Percentiles rank a stretch among this genome's conserved stretches.
Conservation (phyloP, 2,888 invertebrate genomes). For the Habrosyne pyritoides region DNA sequence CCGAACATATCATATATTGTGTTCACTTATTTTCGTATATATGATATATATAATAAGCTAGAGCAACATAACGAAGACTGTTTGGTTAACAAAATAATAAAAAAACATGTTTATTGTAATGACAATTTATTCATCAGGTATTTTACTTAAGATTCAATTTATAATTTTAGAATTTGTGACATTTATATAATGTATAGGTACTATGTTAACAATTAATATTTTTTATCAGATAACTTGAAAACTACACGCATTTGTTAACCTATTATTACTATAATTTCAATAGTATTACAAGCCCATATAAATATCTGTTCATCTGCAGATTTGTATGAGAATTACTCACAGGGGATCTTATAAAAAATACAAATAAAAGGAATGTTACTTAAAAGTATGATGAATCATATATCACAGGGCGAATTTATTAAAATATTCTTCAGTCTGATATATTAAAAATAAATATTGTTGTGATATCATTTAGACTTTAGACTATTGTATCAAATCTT, state of each 20-base stretch:
- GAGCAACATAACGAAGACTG: background rate
- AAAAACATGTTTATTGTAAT: conserved; percentile 32
- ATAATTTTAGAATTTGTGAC: conserved; percentile 45
- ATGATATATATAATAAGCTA: background rate
- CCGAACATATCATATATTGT: too few relatives aligned
- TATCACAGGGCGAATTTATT: conserved; percentile 33
- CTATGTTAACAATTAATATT: conserved; percentile 40
- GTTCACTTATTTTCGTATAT: background rate
- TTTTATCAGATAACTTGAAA: conserved; percentile 39
- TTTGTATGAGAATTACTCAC: background rate
- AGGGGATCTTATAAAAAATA: conserved; percentile 8
- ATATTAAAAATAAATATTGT: conserved; percentile 3
- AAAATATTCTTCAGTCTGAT: conserved; percentile 8
- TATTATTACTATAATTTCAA: conserved; percentile 2
- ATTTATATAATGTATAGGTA: conserved; percentile 35
- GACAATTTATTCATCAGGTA: conserved; percentile 45
- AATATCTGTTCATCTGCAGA: background rate
- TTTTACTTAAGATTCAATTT: conserved; percentile 35
- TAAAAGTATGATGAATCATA: conserved; percentile 23
- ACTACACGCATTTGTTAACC: conserved; percentile 26
- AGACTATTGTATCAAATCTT: conserved; percentile 3
- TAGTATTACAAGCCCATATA: conserved; percentile 1
- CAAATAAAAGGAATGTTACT: conserved; percentile 34
- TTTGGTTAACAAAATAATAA: conserved; percentile 12
- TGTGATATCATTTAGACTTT: background rate